These are phyloP conservation scores for Meloidogyne chitwoodi DNA, from an alignment of 1,140 invertebrate species.

Conservation along the genomic window DNA sequence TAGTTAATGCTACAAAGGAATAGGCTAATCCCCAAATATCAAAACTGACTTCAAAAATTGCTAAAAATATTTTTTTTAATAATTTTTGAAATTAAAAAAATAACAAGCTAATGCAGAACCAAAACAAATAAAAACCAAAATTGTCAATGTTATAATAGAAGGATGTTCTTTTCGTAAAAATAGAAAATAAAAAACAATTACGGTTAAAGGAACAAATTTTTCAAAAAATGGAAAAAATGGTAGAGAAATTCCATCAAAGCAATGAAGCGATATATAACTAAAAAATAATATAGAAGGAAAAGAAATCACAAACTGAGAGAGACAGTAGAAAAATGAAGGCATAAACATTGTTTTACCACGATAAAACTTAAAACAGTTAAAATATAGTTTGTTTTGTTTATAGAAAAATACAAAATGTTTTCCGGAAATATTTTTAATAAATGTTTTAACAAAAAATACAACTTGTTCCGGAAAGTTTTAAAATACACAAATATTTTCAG, in stretches of 20 bases:
- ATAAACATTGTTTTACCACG: constrained; percentile 60
- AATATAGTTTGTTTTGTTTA: background rate
- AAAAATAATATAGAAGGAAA: background rate
- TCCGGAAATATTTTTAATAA: too few relatives aligned
- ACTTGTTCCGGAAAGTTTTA: background rate
- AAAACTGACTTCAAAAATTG: constrained; percentile 63
- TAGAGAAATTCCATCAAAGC: constrained; percentile 65
- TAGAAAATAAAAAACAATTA: constrained; percentile 61
- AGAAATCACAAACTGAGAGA: constrained; percentile 50
- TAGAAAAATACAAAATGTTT: background rate
- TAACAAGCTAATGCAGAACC: constrained; percentile 39
- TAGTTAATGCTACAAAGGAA: constrained; percentile 62
- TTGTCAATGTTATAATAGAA: constrained; percentile 2
- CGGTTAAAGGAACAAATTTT: constrained; percentile 64
- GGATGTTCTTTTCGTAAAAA: constrained; percentile 52
- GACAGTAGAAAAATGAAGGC: constrained; percentile 63
- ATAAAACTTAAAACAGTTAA: constrained; percentile 29
- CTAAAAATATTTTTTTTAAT: background rate
- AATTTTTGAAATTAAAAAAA: background rate
- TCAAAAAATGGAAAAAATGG: constrained; percentile 66
- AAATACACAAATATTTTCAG: too few relatives aligned
- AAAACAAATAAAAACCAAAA: constrained; percentile 28
- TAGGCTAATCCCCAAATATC: constrained; percentile 62
- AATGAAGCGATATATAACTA: constrained; percentile 62
- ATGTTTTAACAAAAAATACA: background rate